phyloP scores from a whole-genome alignment of 1,140 invertebrate genomes.

The Cotesia chilonis region DNA sequence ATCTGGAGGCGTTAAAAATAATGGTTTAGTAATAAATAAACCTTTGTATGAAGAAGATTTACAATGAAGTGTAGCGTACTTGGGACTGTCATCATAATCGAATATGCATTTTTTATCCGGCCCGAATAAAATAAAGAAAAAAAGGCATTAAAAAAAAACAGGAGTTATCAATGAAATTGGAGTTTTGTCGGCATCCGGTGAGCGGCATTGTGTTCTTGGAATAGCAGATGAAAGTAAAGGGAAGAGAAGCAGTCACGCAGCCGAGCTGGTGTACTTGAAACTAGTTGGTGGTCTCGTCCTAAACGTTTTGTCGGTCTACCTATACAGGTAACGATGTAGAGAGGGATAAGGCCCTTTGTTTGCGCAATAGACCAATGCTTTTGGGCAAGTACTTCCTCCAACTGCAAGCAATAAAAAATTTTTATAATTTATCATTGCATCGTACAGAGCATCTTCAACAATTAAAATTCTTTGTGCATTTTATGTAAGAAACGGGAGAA shows the following conservation, averaged over 20 bases:
- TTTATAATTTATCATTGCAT: neutral
- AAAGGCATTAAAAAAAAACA: slow-evolving; percentile 10
- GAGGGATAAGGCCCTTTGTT: neutral
- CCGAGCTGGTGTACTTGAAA: slow-evolving; percentile 31
- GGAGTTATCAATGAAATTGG: slow-evolving; percentile 38
- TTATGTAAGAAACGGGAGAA: too few relatives aligned
- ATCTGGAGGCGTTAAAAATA: neutral
- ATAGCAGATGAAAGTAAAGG: slow-evolving; percentile 13
- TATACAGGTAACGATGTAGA: neutral
- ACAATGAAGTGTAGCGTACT: neutral
- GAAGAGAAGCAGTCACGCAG: slow-evolving; percentile 8
- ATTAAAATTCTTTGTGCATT: too few relatives aligned
- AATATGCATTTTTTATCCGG: slow-evolving; percentile 20
- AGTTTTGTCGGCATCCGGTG: slow-evolving; percentile 33
- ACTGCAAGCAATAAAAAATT: neutral
- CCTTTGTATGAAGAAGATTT: neutral
- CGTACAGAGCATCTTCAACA: too few relatives aligned
- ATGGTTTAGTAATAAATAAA: slow-evolving; percentile 12
- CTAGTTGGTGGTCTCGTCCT: slow-evolving; percentile 31
- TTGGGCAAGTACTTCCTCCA: slow-evolving; percentile 26
- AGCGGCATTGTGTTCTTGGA: slow-evolving; percentile 29
- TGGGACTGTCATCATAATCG: slow-evolving; percentile 7
- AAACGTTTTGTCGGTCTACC: slow-evolving; percentile 2
- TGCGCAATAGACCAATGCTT: slow-evolving; percentile 19
- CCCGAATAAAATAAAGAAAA: neutral